Evolutionary conservation across 2,113 vertebrate genomes (phyloP).

Genomic region (Pollimyrus isidori): DNA sequence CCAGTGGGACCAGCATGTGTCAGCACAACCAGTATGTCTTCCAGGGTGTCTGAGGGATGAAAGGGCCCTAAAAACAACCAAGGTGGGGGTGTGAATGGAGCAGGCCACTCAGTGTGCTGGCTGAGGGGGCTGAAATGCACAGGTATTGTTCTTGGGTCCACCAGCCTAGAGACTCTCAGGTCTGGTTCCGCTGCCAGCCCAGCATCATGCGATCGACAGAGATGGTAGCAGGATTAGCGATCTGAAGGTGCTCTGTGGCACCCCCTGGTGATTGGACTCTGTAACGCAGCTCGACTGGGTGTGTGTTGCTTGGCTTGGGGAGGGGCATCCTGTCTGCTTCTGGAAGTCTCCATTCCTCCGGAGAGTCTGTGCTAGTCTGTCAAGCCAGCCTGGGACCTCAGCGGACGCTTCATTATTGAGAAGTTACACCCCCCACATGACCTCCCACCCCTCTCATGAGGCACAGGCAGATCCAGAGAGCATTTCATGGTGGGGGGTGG

Average conservation of each 20-base stretch:
- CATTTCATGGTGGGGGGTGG: background rate
- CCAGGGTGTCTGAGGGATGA: background rate
- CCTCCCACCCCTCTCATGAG: background rate
- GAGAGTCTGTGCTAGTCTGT: background rate
- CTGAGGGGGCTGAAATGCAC: background rate
- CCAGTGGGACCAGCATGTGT: background rate
- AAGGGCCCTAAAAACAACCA: background rate
- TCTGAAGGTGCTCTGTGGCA: background rate
- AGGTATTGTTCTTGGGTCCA: background rate
- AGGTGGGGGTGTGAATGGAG: background rate
- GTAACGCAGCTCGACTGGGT: background rate
- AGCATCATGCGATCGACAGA: background rate
- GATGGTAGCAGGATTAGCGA: background rate
- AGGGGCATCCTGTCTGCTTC: background rate
- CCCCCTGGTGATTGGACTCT: background rate
- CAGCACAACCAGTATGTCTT: background rate
- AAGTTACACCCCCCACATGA: background rate
- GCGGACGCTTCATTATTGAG: slow-evolving; percentile 14
- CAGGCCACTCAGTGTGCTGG: background rate
- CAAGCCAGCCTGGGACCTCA: slow-evolving; percentile 8
- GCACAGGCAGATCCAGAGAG: background rate
- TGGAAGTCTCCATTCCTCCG: background rate
- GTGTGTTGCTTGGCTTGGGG: background rate
- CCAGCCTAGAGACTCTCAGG: background rate
- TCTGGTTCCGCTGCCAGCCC: background rate